Evolutionary conservation across 2,888 invertebrate species (phyloP), one percentile per base, ranked within the genome.

Genomic region (Lysandra bellargus): DNA sequence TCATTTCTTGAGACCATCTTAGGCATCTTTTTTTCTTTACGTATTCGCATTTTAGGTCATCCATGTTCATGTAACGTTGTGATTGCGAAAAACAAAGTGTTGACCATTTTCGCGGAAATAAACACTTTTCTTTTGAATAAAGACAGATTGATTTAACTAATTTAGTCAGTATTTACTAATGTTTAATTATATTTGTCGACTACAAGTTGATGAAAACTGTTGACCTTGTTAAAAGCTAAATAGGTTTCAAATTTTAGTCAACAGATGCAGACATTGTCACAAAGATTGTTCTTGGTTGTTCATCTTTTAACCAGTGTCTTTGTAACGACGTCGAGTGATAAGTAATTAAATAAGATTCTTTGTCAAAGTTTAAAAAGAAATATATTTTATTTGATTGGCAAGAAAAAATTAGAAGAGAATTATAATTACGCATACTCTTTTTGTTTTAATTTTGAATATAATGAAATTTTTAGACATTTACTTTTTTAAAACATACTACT

Each of bases 11-110:
- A 88, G 90, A 91, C 87, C 87, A 90, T 91, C 88, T 88, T 89
- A 90, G 91, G 92, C 92, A 93, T 93, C 92, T 92, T 93, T 93
- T 90, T 93, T 91, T 93, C 93, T 94, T 93, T 88, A 92, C 91
- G 91, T 93, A 93, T 93, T 93, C 94, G 92, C 93, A 95, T 95
- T 95, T 94, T 94, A 95, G 95, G 95, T 95, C 95, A 95, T 93
- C 95, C 94, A 94, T 94, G 94, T 94, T 95, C 95, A 94, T 94
- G 94, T 94, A 95, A 94, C 93, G 94, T 93, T 94, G 93, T 94
- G 94, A 93, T 94, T 94, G 93, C 94, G 94, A 94, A 94, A 94
- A 94, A 94, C 93, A 93, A 93, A 90, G 92, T 92, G 92, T 89
- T 89, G 88, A 92, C 91, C 94, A 94, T 94, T 93, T 94, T 94